Evolutionary conservation across 2,797 vertebrate genomes (phyloP), one percentile per base, ranked within the genome.

Genomic region (Mionectes olivaceus): DNA sequence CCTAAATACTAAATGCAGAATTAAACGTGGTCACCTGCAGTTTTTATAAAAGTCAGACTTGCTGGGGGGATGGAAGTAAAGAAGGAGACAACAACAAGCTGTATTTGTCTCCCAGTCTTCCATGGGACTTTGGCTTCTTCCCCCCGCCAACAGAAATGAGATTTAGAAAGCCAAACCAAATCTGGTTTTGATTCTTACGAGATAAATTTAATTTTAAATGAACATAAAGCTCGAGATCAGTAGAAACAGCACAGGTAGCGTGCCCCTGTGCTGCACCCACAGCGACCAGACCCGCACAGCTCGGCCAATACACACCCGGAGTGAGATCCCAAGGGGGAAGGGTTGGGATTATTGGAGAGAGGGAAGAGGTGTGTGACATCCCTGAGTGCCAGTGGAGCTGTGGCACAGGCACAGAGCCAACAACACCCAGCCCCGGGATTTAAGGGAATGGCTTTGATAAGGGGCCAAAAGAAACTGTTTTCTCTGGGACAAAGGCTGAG

Each of bases 141-240:
- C 35, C 46, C 27, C 39, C 33, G n/a, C 4, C 50, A 52, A 59
- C 57, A 91, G 59, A 83, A 92, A 73, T 24, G 52, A 69, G 64
- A 74, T 65, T 76, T 70, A 69, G 24, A 44, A 73, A 77, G 69
- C 56, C 87, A 80, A 80, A n/a, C 27, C 84, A 67, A 85, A 83
- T 57, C 69, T 89, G 69, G 23, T 60, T 94, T 95, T 87, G 84
- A 89, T 94, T 95, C 74, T 46, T 69, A 33, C 2, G 49, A 39
- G 57, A 87, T 35, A 63, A 79, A 65, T 89, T 52, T 41, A 46
- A 64, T 68, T 80, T 83, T 56, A 76, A 37, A 44, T 5, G 1
- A 78, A 61, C 25, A 37, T 21, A 63, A 91, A 91, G 69, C 37
- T 80, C 52, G 44, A 57, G 56, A 69, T 76, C 30, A 14, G 68